Conservation (phyloP, 1,140 invertebrate species). For the Bradysia coprophila region DNA sequence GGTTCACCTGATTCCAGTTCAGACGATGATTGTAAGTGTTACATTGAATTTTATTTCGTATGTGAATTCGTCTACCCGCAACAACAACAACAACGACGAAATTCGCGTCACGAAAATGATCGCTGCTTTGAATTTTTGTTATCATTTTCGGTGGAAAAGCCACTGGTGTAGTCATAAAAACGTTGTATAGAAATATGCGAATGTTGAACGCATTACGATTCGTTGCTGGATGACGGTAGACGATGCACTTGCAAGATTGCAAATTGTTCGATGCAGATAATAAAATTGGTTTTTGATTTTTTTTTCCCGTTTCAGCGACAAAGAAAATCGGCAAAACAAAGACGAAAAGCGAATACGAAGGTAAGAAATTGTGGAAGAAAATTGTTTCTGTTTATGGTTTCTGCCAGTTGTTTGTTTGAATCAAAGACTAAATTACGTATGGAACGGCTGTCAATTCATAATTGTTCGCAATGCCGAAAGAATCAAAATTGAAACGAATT, state of each 20-base stretch:
- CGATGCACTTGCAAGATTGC: not conserved
- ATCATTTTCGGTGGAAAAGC: not conserved
- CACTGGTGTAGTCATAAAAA: not conserved
- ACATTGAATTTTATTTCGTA: not conserved
- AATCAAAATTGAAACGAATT: too few relatives aligned
- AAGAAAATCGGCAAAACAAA: constrained; percentile 19
- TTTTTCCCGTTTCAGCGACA: constrained; percentile 12
- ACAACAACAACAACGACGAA: not conserved
- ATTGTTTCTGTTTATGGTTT: too few relatives aligned
- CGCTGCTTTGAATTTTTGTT: not conserved
- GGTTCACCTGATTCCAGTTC: constrained; percentile 60
- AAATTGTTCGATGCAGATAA: not conserved
- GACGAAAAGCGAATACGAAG: constrained; percentile 23
- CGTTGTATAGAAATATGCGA: not conserved
- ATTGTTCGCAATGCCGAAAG: not conserved
- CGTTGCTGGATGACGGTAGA: not conserved
- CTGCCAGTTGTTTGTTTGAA: too few relatives aligned
- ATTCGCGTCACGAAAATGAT: not conserved
- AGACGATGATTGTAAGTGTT: constrained; percentile 51
- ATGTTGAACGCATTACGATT: not conserved
- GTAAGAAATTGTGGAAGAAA: too few relatives aligned
- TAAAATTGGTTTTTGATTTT: constrained; percentile 1
- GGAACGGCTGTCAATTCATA: too few relatives aligned
- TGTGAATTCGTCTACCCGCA: constrained; percentile 3
- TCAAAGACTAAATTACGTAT: not conserved